A percentile compares a stretch with the other conserved stretches of the same genome.
phyloP scores from a whole-genome alignment of 2,888 invertebrate species.

The Orthosia gothica region DNA sequence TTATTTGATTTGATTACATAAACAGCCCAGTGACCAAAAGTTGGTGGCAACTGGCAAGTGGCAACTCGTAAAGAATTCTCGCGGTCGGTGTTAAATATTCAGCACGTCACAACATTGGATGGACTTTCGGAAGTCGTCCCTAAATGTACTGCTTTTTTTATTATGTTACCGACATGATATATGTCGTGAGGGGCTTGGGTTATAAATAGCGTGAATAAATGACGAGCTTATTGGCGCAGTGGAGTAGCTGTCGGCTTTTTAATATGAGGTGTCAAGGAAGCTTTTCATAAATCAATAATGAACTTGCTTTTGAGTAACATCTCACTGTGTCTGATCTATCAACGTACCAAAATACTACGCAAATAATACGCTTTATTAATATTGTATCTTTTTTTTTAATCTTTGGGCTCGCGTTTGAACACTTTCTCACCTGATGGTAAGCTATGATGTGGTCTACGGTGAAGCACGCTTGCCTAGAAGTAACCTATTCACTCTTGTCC shows the following conservation, averaged over 20 bases:
- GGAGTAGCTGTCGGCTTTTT: constrained; percentile 1
- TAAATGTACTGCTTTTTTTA: constrained; percentile 56
- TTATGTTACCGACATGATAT: constrained; percentile 47
- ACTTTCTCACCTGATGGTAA: no score
- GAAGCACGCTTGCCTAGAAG: no score
- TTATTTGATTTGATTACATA: constrained; percentile 66
- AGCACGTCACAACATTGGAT: constrained; percentile 43
- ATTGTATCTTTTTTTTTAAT: no score
- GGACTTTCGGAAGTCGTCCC: constrained; percentile 54
- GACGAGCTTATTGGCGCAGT: constrained; percentile 40
- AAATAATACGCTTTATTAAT: no score
- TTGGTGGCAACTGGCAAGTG: constrained; percentile 33
- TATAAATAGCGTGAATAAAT: constrained; percentile 37
- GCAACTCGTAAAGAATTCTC: constrained; percentile 52
- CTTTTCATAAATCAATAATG: background rate
- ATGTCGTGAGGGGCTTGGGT: constrained; percentile 5
- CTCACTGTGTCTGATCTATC: background rate
- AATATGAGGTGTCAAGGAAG: constrained; percentile 3
- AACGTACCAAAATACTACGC: no score
- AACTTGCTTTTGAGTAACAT: background rate
- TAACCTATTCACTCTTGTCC: no score
- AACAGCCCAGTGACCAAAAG: constrained; percentile 55
- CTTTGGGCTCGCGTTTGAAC: no score
- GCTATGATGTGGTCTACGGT: no score
- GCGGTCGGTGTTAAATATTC: constrained; percentile 53